Base-by-base conservation (phyloP, 2,797 vertebrate species). In the Sebastes trivittatus region DNA sequence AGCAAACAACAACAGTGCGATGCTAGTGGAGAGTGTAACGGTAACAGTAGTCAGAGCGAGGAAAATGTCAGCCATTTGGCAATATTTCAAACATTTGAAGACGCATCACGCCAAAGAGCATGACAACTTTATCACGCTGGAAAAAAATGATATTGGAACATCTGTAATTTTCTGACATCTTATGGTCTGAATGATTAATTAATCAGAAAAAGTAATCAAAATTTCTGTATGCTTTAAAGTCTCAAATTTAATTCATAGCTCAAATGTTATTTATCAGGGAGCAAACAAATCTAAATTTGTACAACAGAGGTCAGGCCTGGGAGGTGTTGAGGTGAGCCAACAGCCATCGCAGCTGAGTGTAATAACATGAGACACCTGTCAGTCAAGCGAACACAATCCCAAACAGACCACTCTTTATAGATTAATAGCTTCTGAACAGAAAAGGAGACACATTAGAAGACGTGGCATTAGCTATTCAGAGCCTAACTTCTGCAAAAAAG, bases 401-500 rank as follows among this genome's bases (percentile, higher is more conserved):
- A 72, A 23, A 61, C 32, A 49, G 8, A 38, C 9, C 10, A 5
- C 11, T 77, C 59, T 52, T 75, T 66, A 6, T 54, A 71, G 32
- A 77, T 82, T 68, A 73, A 72, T 66, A 27, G 59, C 36, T 13
- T 80, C 11, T 63, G 16, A 81, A 42, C 25, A 59, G 25, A 84
- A 55, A 77, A 54, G 23, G 13, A 78, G 62, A 62, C 25, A 63
- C 59, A 46, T 76, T 42, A 75, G 27, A 74, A 67, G 55, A 76
- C 10, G 46, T 49, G 23, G 7, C 72, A 84, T 86, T 74, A 87
- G 63, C 10, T 54, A 79, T 77, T 84, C 82, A 58, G 67, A 84
- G 52, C 60, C 34, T 49, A 49, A 77, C 66, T 76, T 80, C 60
- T 67, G 59, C 38, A 27, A 52, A 30, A 65, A 66, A 13, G 14